Base-by-base conservation (phyloP, 2,113 vertebrate species). In the Aepyceros melampus region DNA sequence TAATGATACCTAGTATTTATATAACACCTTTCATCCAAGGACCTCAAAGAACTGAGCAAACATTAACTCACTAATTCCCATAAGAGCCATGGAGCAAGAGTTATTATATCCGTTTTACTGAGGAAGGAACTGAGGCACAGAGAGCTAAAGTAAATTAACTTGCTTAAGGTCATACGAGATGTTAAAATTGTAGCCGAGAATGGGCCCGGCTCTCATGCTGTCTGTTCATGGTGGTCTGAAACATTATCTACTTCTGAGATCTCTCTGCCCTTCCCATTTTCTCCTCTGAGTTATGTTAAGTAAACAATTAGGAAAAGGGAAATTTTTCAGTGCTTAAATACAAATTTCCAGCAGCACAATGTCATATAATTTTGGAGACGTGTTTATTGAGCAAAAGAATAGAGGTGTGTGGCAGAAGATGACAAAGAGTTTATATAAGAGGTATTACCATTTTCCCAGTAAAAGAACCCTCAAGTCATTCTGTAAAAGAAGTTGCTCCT, bases 11-110 rank as follows among this genome's bases (percentile, higher is more conserved):
- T 93, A 79, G 95, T 86, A 60, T 96, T 98, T 98, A 97, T 87
- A 67, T 40, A 94, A 95, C 56, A 97, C 91, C 98, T 98, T 98
- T 98, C 96, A 98, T 98, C 98, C 95, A 71, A 87, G 95, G n/a
- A 94, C 98, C 97, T 98, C 98, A 98, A 98, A 98, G 98, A 94
- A 95, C 93, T 87, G 55, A 94, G 95, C 95, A 92, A 94, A 95
- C 87, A 97, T 98, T 97, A 98, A 97, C 95, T 97, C 92, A 81
- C 96, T 97, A 98, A 96, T 95, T 95, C 96, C 71, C 93, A 45
- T 76, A 95, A 67, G 47, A 97, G 58, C 96, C 95, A 86, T 95
- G 97, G 97, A 51, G 91, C 93, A 98, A 97, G 95, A 83, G 95
- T 94, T 82, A 94, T 97, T 98, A 96, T 76, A 97, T 36, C 31